Percentiles rank a stretch among this genome's conserved stretches.
Conservation (phyloP, 2,888 invertebrate species). For the Anagyrus pseudococci region DNA sequence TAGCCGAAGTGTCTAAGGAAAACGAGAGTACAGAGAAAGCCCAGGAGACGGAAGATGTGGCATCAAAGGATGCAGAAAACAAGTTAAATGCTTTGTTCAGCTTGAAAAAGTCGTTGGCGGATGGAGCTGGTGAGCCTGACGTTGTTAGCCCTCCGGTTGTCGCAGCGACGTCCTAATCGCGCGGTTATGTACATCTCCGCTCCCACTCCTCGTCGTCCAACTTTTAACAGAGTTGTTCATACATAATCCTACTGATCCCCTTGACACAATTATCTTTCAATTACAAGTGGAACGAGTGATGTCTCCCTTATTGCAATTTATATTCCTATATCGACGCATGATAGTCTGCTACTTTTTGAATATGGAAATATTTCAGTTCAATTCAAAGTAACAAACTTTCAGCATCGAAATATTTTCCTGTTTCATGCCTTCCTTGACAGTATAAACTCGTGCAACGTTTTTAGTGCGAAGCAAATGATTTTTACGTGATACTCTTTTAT, state of each 20-base stretch:
- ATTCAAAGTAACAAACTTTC: no score
- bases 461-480: conserved; percentile 51
- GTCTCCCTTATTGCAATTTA: conserved; percentile 34
- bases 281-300: conserved; percentile 43
- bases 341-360: no score
- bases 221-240: conserved; percentile 41
- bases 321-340: no score
- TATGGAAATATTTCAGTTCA: no score
- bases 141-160: conserved; percentile 57
- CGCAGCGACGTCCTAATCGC: conserved; percentile 60
- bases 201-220: conserved; percentile 36
- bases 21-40: conserved; percentile 54
- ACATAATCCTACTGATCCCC: conserved; percentile 25
- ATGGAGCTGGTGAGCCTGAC: conserved; percentile 57
- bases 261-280: conserved; percentile 53
- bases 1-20: conserved; percentile 38
- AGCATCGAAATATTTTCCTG: no score
- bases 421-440: conserved; percentile 42
- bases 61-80: conserved; percentile 37
- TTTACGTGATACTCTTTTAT: conserved; percentile 53
- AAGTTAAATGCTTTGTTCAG: conserved; percentile 49
- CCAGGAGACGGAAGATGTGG: conserved; percentile 51
- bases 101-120: conserved; percentile 57
- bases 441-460: conserved; percentile 53
- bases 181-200: conserved; percentile 31